These are phyloP conservation scores for Florisuga fusca DNA, from an alignment of 2,797 vertebrate species.

Conservation along the genomic window DNA sequence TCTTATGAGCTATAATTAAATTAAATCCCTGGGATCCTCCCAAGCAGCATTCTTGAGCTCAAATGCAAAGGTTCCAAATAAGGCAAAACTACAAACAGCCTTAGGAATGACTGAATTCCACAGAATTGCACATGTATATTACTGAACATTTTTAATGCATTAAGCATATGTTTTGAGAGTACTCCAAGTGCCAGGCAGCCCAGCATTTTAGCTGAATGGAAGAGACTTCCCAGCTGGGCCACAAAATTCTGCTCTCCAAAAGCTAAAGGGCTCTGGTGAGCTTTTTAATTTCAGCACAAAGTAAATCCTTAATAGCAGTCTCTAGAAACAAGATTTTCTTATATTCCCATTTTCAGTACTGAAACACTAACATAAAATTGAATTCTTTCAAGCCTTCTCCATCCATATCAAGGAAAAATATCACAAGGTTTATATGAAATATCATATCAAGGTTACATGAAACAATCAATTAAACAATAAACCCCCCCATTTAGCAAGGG, in stretches of 20 bases:
- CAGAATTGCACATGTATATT: background rate
- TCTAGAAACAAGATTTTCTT: background rate
- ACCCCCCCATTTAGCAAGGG: background rate
- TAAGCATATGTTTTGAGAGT: background rate
- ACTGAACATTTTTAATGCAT: background rate
- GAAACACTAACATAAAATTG: background rate
- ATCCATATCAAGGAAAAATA: background rate
- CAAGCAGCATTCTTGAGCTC: slow-evolving; percentile 3
- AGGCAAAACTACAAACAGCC: slow-evolving; percentile 12
- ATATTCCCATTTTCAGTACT: background rate
- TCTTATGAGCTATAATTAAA: slow-evolving; percentile 13
- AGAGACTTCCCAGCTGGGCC: background rate
- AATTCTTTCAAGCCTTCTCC: background rate
- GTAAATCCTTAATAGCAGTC: background rate
- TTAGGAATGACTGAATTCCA: slow-evolving; percentile 24
- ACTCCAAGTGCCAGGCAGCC: background rate
- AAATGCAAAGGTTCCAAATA: slow-evolving; percentile 41
- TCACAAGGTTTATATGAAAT: background rate
- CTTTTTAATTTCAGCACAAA: background rate
- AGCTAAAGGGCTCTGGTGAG: background rate
- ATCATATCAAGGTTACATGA: background rate
- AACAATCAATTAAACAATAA: background rate
- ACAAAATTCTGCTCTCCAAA: background rate
- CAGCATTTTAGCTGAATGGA: background rate
- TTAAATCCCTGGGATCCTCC: background rate